Evolutionary conservation across 1,140 invertebrate genomes (phyloP), one percentile per base, ranked within the genome.

Genomic region (Drosophila grimshawi): DNA sequence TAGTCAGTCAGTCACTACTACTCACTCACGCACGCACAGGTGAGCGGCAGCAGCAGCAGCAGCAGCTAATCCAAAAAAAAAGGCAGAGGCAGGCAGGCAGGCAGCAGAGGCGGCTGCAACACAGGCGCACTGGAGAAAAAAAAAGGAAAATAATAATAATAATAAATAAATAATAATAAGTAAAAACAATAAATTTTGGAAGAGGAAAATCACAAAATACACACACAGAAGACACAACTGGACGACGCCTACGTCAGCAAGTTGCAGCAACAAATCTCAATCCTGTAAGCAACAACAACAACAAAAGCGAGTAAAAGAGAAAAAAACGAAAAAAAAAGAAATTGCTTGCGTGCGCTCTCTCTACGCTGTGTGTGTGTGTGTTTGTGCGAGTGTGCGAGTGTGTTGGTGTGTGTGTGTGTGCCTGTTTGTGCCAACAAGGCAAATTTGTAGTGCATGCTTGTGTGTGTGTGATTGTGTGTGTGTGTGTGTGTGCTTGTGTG

Each of bases 221-320:
- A 32, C 11, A 71, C 33, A 33, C 30, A 60, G 65, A 52, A 72
- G 57, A 71, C 33, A 33, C 30, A 60, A 70, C 57, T 76, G 57
- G 37, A 65, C 33, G 51, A 73, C 78, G 76, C 62, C 76, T 78
- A 88, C 83, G 85, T 83, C 85, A 83, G 68, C 73, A 83, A 70
- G 51, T 57, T 60, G 65, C 63, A 39, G 30, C 48, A 68, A 62
- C 67, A 60, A 68, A 69, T 75, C 63, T 39, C 56, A 75, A 75
- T 76, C 67, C 73, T 76, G 73, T 75, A 75, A 75, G 66, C 60
- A 75, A 51, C 45, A 61, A 55, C 11, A 65, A 72, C 60, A 72
- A 37, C 33, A 46, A 62, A 73, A 10, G 48, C 39, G 53, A 70
- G 59, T 63, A 63, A 69, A 70, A 75, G 66, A 51, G 39, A 8